Conservation (phyloP, 2,888 invertebrate species). For the Chironomus tentans region DNA sequence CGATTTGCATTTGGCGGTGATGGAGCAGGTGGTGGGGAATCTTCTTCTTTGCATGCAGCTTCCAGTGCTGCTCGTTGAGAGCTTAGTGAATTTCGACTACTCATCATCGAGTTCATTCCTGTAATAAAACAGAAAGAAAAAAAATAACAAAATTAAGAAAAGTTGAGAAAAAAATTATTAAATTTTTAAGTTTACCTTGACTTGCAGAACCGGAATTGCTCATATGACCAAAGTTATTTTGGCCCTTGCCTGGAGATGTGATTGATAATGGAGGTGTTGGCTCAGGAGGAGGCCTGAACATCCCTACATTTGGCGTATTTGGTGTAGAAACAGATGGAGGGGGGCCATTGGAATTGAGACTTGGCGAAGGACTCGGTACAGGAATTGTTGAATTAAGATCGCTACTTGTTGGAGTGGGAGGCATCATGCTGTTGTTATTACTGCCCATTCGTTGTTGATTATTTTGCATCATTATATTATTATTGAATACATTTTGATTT, state of each 20-base stretch:
- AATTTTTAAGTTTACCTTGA: no score
- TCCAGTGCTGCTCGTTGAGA: conserved; percentile 67
- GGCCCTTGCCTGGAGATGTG: conserved; percentile 31
- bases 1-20: conserved; percentile 42
- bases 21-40: conserved; percentile 49
- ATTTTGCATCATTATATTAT: conserved; percentile 35
- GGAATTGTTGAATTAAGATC: conserved; percentile 43
- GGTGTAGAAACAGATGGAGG: conserved; percentile 46
- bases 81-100: conserved; percentile 29
- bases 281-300: conserved; percentile 48
- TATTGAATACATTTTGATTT: conserved; percentile 38
- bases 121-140: not conserved
- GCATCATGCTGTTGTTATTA: conserved; percentile 32
- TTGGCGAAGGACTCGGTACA: conserved; percentile 44
- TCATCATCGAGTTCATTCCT: conserved; percentile 26
- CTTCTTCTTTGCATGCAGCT: conserved; percentile 55
- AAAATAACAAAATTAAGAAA: not conserved
- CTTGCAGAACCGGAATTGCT: conserved; percentile 30
- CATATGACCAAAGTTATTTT: conserved; percentile 3
- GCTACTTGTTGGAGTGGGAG: conserved; percentile 46
- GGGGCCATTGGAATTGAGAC: conserved; percentile 42
- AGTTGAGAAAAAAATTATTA: no score
- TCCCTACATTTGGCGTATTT: conserved; percentile 51
- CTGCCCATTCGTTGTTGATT: conserved; percentile 30
- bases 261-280: conserved; percentile 46